Evolutionary conservation across 35 echinoderm and acorn worm genomes (phyloP), one percentile per base, ranked within the genome.

Genomic region (Amphiura filiformis): DNA sequence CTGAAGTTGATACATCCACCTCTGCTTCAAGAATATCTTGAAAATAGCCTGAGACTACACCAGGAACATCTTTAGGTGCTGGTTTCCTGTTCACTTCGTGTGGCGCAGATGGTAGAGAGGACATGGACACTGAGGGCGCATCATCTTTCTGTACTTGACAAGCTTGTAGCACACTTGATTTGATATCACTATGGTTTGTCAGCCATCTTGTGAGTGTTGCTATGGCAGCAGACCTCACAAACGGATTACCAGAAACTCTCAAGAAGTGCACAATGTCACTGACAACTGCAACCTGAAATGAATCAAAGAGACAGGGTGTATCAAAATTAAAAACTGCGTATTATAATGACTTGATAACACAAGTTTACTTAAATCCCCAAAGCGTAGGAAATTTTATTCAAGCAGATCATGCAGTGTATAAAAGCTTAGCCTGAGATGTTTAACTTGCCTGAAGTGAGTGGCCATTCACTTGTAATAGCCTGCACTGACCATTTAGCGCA

Each of bases 181-280:
- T 5, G 26, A 70, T 70, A 4, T 3, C 17, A 26, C 28, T 70
- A n/a, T 70, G 61, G 61, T 30, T n/a, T 26, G 28, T 70, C 61
- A 70, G 61, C 61, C 61, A 70, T 70, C 28, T 70, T 70, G 61
- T 70, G 15, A 70, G 61, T 30, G 61, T 70, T 70, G 28, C 61
- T 70, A 70, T 70, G 61, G 61, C 61, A 70, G 61, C 61, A 30
- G 61, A 70, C 28, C 61, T 70, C 26, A 70, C 61, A 70, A 70
- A 70, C 2, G 61, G 61, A 23, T 70, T 70, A 23, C 61, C 61
- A 15, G 61, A 70, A 3, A 70, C 17, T 3, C 28, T 70, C 9
- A 70, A 23, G 28, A 26, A 70, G 61, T 70, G 61, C 61, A 70
- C 61, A 70, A 70, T 70, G 26, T 70, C 26, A n/a, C 61, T 70